These are phyloP conservation scores for Tenthredo mesomela DNA, from an alignment of 2,888 invertebrate species.

Conservation along the genomic window DNA sequence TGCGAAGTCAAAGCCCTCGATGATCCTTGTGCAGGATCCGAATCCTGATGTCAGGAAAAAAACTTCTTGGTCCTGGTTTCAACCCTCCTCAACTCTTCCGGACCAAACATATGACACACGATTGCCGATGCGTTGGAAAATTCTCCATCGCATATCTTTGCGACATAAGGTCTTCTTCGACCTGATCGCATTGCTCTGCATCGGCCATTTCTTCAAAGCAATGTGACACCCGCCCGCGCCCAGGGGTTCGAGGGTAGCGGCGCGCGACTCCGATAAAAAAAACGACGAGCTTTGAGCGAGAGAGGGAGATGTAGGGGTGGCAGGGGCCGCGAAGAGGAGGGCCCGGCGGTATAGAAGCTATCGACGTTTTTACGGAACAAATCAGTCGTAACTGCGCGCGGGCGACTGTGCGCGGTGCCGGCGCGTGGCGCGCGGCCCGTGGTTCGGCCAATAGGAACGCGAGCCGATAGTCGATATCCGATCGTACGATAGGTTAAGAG, in stretches of 20 bases:
- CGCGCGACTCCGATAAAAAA: conserved; percentile 74
- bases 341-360: conserved; percentile 74
- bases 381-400: conserved; percentile 77
- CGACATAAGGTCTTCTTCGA: background rate
- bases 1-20: background rate
- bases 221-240: conserved; percentile 74
- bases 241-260: conserved; percentile 65
- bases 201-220: conserved; percentile 77
- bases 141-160: background rate
- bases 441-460: conserved; percentile 74
- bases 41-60: conserved; percentile 22
- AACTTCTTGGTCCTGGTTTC: background rate
- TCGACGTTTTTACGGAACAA: conserved; percentile 78
- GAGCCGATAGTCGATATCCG: conserved; percentile 78
- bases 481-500: conserved; percentile 76
- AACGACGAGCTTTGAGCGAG: conserved; percentile 58
- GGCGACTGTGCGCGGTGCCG: conserved; percentile 73
- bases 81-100: background rate
- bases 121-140: background rate
- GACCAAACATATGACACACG: background rate
- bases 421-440: conserved; percentile 54
- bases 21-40: background rate
- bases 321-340: conserved; percentile 63
- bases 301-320: conserved; percentile 61
- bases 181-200: conserved; percentile 58